These are phyloP conservation scores for Tortricodes alternella DNA, from an alignment of 2,888 invertebrate genomes.

Conservation along the genomic window DNA sequence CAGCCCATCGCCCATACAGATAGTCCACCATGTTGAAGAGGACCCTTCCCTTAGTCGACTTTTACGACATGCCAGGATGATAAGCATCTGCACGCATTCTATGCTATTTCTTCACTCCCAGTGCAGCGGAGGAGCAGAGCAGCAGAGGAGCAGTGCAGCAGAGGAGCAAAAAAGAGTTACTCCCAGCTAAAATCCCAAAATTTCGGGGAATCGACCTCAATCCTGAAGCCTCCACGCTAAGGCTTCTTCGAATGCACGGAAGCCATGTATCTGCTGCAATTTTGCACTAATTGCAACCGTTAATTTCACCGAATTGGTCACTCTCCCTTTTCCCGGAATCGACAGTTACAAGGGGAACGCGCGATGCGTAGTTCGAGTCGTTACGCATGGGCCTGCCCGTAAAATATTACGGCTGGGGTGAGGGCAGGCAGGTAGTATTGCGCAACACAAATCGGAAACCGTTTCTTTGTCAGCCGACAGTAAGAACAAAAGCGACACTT, in stretches of 20 bases:
- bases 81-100: no score
- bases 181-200: neutral
- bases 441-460: conserved; percentile 22
- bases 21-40: no score
- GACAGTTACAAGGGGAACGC: conserved; percentile 21
- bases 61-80: no score
- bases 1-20: no score
- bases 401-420: conserved; percentile 23
- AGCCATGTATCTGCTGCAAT: conserved; percentile 18
- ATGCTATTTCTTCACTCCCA: no score
- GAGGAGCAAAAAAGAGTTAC: no score
- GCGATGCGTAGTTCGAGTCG: neutral
- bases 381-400: conserved; percentile 29
- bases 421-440: conserved; percentile 29
- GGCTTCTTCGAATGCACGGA: conserved; percentile 22
- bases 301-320: conserved; percentile 16
- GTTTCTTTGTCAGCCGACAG: conserved; percentile 29
- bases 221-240: neutral
- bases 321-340: conserved; percentile 28
- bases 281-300: conserved; percentile 17
- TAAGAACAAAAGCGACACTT: conserved; percentile 25
- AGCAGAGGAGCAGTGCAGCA: no score
- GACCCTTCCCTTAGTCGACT: no score
- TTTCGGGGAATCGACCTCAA: neutral
- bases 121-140: no score